A percentile compares a stretch with the other conserved stretches of the same genome.
These are phyloP conservation scores for Herpetotheres cachinnans DNA, from an alignment of 2,113 vertebrate species.

Conservation along the genomic window DNA sequence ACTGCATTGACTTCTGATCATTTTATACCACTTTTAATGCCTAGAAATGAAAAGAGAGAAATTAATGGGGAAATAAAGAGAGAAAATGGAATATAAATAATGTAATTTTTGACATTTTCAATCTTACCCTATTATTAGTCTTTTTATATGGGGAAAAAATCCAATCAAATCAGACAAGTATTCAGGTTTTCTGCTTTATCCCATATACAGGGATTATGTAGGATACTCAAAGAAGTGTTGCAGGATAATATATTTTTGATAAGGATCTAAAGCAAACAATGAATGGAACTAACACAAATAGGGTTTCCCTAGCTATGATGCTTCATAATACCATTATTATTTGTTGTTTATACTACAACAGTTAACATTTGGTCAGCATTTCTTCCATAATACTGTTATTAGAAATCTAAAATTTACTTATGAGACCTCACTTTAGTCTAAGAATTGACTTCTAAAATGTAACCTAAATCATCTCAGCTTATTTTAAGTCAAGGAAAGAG, in stretches of 20 bases:
- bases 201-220: background rate
- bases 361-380: background rate
- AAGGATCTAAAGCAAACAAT: background rate
- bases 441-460: constrained; percentile 22
- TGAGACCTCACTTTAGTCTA: background rate
- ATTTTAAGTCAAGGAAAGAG: constrained; percentile 6
- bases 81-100: constrained; percentile 44
- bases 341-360: background rate
- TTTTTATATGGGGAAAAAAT: background rate
- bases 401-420: constrained; percentile 2
- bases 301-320: background rate
- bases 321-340: background rate
- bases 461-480: background rate
- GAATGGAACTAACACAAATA: background rate
- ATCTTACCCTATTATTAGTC: constrained; percentile 38
- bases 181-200: constrained; percentile 30
- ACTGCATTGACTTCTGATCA: constrained; percentile 14
- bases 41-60: constrained; percentile 44
- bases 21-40: constrained; percentile 55
- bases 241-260: background rate
- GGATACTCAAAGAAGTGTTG: background rate
- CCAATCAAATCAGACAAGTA: constrained; percentile 10
- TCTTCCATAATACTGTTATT: constrained; percentile 4
- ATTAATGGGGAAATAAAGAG: constrained; percentile 51
- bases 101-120: constrained; percentile 34